Conservation (phyloP, 2,888 invertebrate genomes). For the Ernsta delagoae region DNA sequence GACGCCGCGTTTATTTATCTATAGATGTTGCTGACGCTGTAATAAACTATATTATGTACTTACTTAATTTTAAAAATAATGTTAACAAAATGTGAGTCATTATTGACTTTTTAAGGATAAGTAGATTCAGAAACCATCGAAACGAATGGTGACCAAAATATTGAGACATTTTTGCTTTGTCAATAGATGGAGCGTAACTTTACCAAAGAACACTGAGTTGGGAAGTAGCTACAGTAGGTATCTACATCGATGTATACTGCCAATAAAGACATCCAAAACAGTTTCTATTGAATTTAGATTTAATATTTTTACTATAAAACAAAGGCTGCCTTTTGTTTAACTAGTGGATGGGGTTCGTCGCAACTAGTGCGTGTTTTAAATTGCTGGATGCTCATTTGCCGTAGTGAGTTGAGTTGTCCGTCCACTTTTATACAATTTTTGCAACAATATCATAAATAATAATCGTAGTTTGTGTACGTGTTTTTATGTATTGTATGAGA, state of each 20-base stretch:
- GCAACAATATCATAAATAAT: constrained; percentile 55
- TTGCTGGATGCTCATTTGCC: constrained; percentile 82
- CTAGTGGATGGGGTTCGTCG: constrained; percentile 51
- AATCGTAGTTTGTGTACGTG: constrained; percentile 40
- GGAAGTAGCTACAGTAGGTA: constrained; percentile 43
- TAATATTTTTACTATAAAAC: constrained; percentile 53
- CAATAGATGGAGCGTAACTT: constrained; percentile 19
- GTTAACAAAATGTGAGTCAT: constrained; percentile 13
- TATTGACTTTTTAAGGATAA: not conserved
- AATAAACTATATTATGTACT: constrained; percentile 31
- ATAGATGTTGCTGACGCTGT: constrained; percentile 15
- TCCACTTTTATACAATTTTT: constrained; percentile 82
- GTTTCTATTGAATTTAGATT: constrained; percentile 64
- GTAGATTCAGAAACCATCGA: constrained; percentile 9
- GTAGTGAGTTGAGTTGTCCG: constrained; percentile 84
- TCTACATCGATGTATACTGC: constrained; percentile 56
- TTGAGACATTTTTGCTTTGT: constrained; percentile 29
- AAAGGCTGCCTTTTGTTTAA: constrained; percentile 73
- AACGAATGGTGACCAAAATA: constrained; percentile 20
- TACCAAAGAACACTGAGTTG: constrained; percentile 66
- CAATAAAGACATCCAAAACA: constrained; percentile 55
- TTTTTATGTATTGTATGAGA: constrained; percentile 23
- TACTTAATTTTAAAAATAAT: constrained; percentile 13
- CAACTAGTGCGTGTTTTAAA: constrained; percentile 53
- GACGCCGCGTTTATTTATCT: no score